phyloP scores from a whole-genome alignment of 1,140 invertebrate genomes.

The Bradysia coprophila region DNA sequence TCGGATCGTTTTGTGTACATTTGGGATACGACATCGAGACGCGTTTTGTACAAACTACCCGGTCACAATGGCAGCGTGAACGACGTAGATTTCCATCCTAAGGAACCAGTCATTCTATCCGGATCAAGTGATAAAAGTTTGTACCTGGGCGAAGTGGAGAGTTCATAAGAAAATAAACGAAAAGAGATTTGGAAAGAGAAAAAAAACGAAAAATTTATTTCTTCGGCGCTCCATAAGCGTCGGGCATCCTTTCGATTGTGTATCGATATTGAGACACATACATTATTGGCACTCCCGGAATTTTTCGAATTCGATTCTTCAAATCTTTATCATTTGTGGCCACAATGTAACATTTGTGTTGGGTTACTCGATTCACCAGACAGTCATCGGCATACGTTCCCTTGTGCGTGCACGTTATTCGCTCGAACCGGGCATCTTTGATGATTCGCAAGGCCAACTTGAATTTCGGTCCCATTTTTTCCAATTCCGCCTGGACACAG shows the following conservation, averaged over 20 bases:
- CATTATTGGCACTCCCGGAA: conserved; percentile 97
- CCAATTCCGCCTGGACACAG: conserved; percentile 96
- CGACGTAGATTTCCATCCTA: conserved; percentile 89
- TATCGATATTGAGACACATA: conserved; percentile 85
- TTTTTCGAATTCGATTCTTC: conserved; percentile 89
- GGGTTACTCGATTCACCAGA: conserved; percentile 85
- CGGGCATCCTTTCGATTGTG: conserved; percentile 95
- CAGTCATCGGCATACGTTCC: conserved; percentile 99
- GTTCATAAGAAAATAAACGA: too few species aligned
- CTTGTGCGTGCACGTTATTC: conserved; percentile 87
- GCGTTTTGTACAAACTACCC: conserved; percentile 91
- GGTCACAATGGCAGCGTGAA: conserved; percentile 97
- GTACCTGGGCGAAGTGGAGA: conserved; percentile 93
- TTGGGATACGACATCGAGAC: conserved; percentile 85
- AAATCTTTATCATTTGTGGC: conserved; percentile 98
- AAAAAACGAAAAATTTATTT: conserved; percentile 42
- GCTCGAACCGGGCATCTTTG: conserved; percentile 87
- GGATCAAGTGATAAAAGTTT: conserved; percentile 92
- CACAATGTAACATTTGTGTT: conserved; percentile 99
- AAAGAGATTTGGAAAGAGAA: neutral
- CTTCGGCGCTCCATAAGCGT: conserved; percentile 86
- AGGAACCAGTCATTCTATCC: conserved; percentile 86
- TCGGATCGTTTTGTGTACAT: conserved; percentile 91
- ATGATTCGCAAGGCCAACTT: conserved; percentile 89
- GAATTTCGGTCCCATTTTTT: conserved; percentile 92